Conservation (phyloP, 1,140 invertebrate genomes). For the Drosophila biarmipes region DNA sequence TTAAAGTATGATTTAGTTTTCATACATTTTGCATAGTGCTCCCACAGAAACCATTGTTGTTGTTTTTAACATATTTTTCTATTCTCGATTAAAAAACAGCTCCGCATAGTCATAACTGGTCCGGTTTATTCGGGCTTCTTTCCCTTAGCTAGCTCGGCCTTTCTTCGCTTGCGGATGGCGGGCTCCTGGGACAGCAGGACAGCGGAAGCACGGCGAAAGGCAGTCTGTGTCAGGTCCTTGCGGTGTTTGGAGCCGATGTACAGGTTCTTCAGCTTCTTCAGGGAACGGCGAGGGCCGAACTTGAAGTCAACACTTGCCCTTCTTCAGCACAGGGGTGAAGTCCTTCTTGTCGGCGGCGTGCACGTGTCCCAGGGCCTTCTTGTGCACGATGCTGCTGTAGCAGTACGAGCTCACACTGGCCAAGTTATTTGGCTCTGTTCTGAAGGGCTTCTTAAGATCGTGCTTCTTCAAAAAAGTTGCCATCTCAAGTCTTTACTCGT, state of each 20-base stretch:
- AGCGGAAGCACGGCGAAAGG: conserved; percentile 87
- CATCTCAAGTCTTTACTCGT: conserved; percentile 82
- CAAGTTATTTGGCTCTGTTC: conserved; percentile 95
- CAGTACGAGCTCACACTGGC: conserved; percentile 95
- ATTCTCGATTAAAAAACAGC: conserved; percentile 77
- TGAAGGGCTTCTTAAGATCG: conserved; percentile 96
- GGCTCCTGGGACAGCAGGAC: conserved; percentile 95
- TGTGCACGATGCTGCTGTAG: conserved; percentile 95
- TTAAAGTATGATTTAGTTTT: too few species aligned
- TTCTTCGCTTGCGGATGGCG: conserved; percentile 91
- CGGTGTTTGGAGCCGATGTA: conserved; percentile 93
- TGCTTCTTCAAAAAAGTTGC: conserved; percentile 92
- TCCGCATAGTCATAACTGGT: conserved; percentile 59
- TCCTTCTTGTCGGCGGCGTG: conserved; percentile 95
- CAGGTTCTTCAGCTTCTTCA: conserved; percentile 92
- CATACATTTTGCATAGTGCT: too few species aligned
- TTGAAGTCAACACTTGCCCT: conserved; percentile 91
- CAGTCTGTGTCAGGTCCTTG: conserved; percentile 89
- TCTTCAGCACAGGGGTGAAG: conserved; percentile 94
- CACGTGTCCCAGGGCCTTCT: conserved; percentile 93
- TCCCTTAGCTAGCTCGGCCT: conserved; percentile 85
- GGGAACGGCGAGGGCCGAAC: conserved; percentile 92
- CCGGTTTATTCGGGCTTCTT: conserved; percentile 67
- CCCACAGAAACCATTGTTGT: too few species aligned
- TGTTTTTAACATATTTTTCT: conserved; percentile 72